Percentiles rank a stretch among this genome's conserved stretches.
Evolutionary conservation across 2,888 invertebrate species (phyloP).

Genomic region (Cryptocephalus moraei): DNA sequence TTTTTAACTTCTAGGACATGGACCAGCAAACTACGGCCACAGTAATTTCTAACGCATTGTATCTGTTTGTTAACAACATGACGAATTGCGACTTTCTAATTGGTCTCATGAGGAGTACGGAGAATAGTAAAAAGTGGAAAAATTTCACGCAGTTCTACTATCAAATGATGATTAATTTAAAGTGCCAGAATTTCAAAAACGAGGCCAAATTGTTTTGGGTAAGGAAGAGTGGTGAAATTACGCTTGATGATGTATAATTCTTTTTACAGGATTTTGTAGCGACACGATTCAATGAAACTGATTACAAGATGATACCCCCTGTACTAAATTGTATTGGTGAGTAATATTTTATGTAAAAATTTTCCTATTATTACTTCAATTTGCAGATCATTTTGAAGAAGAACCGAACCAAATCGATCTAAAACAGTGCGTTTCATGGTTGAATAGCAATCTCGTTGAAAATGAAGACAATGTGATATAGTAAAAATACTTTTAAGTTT

Average conservation of each 20-base stretch:
- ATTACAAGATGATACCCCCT: background rate
- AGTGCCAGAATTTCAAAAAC: conserved; percentile 1
- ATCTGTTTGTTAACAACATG: conserved; percentile 10
- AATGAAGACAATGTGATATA: too few species aligned
- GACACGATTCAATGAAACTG: conserved; percentile 2
- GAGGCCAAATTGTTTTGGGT: conserved; percentile 7
- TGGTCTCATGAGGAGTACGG: conserved; percentile 6
- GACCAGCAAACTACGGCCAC: conserved; percentile 4
- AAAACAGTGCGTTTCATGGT: too few species aligned
- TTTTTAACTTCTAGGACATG: conserved; percentile 10
- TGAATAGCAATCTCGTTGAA: too few species aligned
- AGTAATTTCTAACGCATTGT: conserved; percentile 10
- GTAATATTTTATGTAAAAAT: too few species aligned
- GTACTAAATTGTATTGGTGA: background rate
- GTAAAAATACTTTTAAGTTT: too few species aligned
- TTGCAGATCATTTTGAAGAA: too few species aligned
- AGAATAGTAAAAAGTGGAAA: conserved; percentile 5
- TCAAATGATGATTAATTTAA: conserved; percentile 6
- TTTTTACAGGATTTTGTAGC: conserved; percentile 3
- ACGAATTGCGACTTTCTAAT: conserved; percentile 11
- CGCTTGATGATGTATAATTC: background rate
- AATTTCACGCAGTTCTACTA: conserved; percentile 5
- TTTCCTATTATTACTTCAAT: too few species aligned
- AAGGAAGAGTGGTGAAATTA: background rate
- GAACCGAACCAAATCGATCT: too few species aligned